phyloP scores from a whole-genome alignment of 2,113 vertebrate genomes.

The Phainopepla nitens region DNA sequence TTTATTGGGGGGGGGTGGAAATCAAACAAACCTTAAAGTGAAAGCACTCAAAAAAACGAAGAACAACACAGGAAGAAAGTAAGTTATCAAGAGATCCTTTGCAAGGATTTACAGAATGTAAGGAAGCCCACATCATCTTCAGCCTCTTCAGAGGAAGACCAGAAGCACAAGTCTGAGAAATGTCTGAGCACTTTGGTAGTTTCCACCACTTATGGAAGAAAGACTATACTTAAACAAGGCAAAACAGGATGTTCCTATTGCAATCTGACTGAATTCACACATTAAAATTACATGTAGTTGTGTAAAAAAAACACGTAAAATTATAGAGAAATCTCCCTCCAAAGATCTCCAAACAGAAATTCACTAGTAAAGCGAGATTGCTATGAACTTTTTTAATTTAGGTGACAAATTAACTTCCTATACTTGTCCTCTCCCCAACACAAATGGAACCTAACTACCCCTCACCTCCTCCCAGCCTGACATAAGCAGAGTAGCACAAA shows the following conservation, averaged over 20 bases:
- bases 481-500: background rate
- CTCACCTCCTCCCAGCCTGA: background rate
- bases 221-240: background rate
- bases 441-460: background rate
- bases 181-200: background rate
- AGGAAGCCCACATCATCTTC: background rate
- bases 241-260: background rate
- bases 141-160: background rate
- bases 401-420: background rate
- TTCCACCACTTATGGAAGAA: background rate
- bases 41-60: background rate
- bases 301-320: background rate
- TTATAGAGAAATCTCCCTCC: background rate
- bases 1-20: accelerated
- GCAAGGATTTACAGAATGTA: background rate
- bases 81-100: background rate
- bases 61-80: background rate
- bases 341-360: background rate
- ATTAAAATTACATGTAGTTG: background rate
- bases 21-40: background rate
- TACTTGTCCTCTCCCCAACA: background rate
- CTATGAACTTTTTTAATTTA: background rate
- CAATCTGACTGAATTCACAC: background rate
- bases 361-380: background rate
- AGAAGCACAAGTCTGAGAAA: background rate